Evolutionary conservation across 2,797 vertebrate species (phyloP).

Genomic region (Sebastes diploproa): DNA sequence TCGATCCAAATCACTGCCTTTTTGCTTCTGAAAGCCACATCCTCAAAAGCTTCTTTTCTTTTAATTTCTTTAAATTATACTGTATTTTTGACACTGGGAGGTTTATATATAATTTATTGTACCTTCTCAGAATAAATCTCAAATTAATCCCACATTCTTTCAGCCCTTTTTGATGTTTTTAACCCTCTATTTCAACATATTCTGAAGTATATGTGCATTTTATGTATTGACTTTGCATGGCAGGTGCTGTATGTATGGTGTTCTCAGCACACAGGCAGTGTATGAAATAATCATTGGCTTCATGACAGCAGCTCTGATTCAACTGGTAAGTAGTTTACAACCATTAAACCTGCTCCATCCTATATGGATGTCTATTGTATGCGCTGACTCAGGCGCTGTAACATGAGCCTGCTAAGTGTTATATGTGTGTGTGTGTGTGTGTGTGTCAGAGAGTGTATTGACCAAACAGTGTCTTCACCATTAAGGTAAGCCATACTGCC

Average conservation of each 20-base stretch:
- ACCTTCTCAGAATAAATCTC: not conserved
- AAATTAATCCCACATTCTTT: not conserved
- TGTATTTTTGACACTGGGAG: not conserved
- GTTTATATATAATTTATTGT: not conserved
- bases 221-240: constrained; percentile 2
- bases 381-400: constrained; percentile 59
- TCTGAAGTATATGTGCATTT: not conserved
- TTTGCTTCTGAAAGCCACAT: not conserved
- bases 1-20: not conserved
- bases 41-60: not conserved
- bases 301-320: constrained; percentile 16
- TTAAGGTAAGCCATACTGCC: constrained; percentile 53
- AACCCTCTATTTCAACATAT: not conserved
- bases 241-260: not conserved
- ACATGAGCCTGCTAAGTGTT: constrained; percentile 36
- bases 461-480: constrained; percentile 56
- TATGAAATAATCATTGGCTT: constrained; percentile 29
- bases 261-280: not conserved
- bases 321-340: constrained; percentile 29
- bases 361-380: constrained; percentile 42
- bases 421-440: not conserved
- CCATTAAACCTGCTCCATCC: constrained; percentile 25
- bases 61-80: not conserved
- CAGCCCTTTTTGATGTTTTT: not conserved
- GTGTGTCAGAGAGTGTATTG: constrained; percentile 40